phyloP scores from a whole-genome alignment of 2,888 invertebrate species.

The Lepeophtheirus nordmannii region DNA sequence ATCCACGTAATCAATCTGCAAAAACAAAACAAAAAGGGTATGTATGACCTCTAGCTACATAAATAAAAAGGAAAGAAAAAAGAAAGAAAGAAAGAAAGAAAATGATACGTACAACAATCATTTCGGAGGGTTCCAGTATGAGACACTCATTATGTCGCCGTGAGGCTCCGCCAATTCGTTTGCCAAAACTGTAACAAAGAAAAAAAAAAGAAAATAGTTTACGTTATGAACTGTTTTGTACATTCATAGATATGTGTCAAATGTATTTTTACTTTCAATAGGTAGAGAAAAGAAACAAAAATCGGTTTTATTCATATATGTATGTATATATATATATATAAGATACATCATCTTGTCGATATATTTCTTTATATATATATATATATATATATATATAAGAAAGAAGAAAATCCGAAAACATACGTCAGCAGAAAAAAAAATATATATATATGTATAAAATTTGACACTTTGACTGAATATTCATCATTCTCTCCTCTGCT shows the following conservation, averaged over 20 bases:
- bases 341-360: too few species aligned
- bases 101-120: conserved; percentile 60
- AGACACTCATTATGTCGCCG: conserved; percentile 65
- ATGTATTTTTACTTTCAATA: too few species aligned
- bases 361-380: too few species aligned
- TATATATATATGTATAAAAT: too few species aligned
- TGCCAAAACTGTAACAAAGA: conserved; percentile 56
- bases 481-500: too few species aligned
- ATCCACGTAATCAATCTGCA: conserved; percentile 25
- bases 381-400: too few species aligned
- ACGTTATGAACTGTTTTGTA: background rate
- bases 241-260: background rate
- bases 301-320: too few species aligned
- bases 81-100: background rate
- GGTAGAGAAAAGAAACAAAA: too few species aligned
- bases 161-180: conserved; percentile 57
- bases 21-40: background rate
- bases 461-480: too few species aligned
- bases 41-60: background rate
- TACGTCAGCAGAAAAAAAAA: too few species aligned
- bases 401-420: too few species aligned
- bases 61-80: background rate
- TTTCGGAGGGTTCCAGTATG: conserved; percentile 67
- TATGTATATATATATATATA: too few species aligned
- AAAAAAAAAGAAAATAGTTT: conserved; percentile 19